Conservation (phyloP, 2,888 invertebrate species). For the Branchipolynoe longqiensis region DNA sequence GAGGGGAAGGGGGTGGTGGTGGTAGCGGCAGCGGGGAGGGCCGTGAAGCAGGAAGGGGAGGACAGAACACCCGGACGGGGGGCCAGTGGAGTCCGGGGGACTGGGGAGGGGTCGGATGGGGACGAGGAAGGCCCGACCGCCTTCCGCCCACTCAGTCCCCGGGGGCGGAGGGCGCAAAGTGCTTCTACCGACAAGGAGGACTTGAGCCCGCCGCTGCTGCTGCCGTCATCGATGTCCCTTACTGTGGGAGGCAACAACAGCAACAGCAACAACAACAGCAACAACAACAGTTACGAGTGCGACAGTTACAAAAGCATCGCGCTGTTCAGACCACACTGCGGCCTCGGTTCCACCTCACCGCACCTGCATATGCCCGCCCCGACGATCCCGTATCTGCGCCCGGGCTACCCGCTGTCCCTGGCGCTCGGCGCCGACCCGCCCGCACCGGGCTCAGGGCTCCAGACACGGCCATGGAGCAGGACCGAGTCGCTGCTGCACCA, state of each 20-base stretch:
- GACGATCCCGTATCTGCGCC: background rate
- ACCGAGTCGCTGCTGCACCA: background rate
- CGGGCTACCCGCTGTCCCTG: background rate
- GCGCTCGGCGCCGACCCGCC: background rate
- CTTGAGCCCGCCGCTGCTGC: background rate
- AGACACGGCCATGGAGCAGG: background rate
- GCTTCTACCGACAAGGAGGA: background rate
- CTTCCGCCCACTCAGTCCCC: conserved; percentile 24
- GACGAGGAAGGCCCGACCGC: background rate
- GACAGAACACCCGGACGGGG: background rate
- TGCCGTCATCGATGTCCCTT: too few species aligned
- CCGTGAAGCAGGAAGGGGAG: background rate
- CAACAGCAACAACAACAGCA: background rate
- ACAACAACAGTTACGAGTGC: background rate
- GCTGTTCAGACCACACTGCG: conserved; percentile 15
- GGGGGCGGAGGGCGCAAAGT: background rate
- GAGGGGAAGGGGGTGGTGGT: background rate
- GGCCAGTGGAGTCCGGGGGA: background rate
- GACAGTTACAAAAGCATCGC: conserved; percentile 7
- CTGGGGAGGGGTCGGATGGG: background rate
- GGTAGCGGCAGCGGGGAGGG: background rate
- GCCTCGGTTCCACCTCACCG: background rate
- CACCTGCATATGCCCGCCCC: conserved; percentile 2
- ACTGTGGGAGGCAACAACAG: too few species aligned
- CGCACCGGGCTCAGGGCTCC: background rate